These are phyloP conservation scores for Bembecia ichneumoniformis DNA, from an alignment of 2,888 invertebrate species.

Conservation along the genomic window DNA sequence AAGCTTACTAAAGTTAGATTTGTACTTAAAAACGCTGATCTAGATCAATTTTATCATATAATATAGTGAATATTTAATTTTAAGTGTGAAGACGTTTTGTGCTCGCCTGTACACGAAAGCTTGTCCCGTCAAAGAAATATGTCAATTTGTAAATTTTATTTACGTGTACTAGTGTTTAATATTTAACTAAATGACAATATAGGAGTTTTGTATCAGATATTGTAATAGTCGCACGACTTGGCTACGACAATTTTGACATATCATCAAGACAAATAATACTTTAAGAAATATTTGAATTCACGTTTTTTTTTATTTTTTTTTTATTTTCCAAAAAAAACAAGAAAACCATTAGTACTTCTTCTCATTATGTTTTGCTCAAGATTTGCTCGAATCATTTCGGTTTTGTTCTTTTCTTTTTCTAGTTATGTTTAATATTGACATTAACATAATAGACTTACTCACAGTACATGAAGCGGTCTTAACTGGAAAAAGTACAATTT, in stretches of 20 bases:
- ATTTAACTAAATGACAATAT: not conserved
- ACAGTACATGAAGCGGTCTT: constrained; percentile 7
- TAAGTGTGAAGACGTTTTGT: constrained; percentile 15
- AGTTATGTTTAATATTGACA: constrained; percentile 4
- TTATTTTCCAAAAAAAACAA: too few relatives aligned
- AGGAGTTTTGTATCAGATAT: not conserved
- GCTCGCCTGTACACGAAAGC: constrained; percentile 34
- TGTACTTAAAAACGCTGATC: constrained; percentile 33
- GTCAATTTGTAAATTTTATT: constrained; percentile 33
- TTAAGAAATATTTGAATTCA: too few relatives aligned
- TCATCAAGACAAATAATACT: constrained; percentile 57
- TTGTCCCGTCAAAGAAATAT: constrained; percentile 22
- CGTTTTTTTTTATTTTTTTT: too few relatives aligned
- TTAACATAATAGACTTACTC: constrained; percentile 14
- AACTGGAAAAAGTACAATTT: constrained; percentile 5
- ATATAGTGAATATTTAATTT: constrained; percentile 5
- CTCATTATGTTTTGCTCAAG: constrained; percentile 11
- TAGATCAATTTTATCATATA: constrained; percentile 7
- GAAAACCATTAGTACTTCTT: too few relatives aligned
- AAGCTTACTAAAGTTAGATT: constrained; percentile 38
- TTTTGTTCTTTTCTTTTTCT: constrained; percentile 15
- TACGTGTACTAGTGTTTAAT: constrained; percentile 4
- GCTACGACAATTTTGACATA: constrained; percentile 33
- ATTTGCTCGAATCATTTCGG: not conserved
- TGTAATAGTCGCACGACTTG: not conserved